These are phyloP conservation scores for Latrodectus hesperus DNA, from an alignment of 2,888 invertebrate species.

Conservation along the genomic window DNA sequence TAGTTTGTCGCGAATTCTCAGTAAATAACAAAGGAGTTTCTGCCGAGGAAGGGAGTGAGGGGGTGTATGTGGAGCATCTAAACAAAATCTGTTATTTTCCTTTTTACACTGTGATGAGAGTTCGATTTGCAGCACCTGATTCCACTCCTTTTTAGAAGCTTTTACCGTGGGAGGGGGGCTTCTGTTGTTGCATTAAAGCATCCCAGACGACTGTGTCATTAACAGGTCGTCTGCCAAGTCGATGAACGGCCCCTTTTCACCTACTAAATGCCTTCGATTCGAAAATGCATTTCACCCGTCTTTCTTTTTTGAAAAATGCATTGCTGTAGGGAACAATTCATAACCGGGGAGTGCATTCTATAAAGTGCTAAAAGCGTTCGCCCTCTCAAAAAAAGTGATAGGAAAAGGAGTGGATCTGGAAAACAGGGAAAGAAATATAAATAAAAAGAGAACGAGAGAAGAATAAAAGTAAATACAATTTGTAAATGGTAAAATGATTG, in stretches of 20 bases:
- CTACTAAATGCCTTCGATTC: constrained; percentile 48
- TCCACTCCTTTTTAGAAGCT: constrained; percentile 3
- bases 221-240: constrained; percentile 26
- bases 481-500: background rate
- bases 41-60: background rate
- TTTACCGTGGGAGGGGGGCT: background rate
- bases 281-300: constrained; percentile 53
- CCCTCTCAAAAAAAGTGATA: background rate
- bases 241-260: constrained; percentile 17
- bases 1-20: background rate
- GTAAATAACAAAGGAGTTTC: background rate
- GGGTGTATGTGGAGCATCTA: background rate
- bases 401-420: background rate
- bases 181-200: constrained; percentile 1
- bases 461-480: background rate
- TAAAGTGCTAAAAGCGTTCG: constrained; percentile 38
- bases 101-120: background rate
- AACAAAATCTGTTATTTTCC: background rate
- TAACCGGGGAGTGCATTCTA: background rate
- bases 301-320: background rate
- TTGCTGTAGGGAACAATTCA: constrained; percentile 30
- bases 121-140: background rate
- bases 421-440: background rate
- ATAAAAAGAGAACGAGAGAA: background rate
- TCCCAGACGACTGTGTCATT: constrained; percentile 30